Evolutionary conservation across 92 coral and sea anemone genomes (phyloP).

Genomic region (Meandrina meandrites): DNA sequence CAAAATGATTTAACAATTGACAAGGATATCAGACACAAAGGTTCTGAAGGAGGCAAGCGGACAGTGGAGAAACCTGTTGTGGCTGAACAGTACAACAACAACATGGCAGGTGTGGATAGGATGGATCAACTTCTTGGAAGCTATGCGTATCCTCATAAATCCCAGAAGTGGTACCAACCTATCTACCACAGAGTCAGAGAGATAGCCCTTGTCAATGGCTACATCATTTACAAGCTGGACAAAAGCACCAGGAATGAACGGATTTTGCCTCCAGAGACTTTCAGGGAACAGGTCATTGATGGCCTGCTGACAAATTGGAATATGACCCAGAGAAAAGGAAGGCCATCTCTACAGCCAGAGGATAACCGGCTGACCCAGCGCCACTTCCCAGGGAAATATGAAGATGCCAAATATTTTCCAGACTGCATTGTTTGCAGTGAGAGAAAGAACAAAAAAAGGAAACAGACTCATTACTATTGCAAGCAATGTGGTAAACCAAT

Average conservation of each 20-base stretch:
- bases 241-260: not conserved
- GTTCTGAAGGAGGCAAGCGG: slow-evolving; percentile 39
- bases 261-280: slow-evolving; percentile 31
- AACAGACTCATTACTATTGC: slow-evolving; percentile 59
- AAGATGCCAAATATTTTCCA: slow-evolving; percentile 18
- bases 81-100: slow-evolving; percentile 54
- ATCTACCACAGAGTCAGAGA: slow-evolving; percentile 55
- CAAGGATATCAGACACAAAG: slow-evolving; percentile 50
- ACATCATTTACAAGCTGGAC: slow-evolving; percentile 54
- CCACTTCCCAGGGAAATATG: slow-evolving; percentile 40
- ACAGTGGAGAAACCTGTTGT: slow-evolving; percentile 59
- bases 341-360: slow-evolving; percentile 26
- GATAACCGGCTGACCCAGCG: slow-evolving; percentile 18
- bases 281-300: slow-evolving; percentile 43
- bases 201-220: slow-evolving; percentile 72
- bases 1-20: slow-evolving; percentile 50
- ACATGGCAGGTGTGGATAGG: slow-evolving; percentile 66
- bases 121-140: slow-evolving; percentile 62
- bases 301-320: slow-evolving; percentile 44
- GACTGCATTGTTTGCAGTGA: slow-evolving; percentile 18
- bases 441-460: slow-evolving; percentile 38
- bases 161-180: slow-evolving; percentile 70
- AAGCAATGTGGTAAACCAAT: slow-evolving; percentile 59
- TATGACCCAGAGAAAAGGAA: slow-evolving; percentile 21
- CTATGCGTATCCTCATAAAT: slow-evolving; percentile 63